Conservation (phyloP, 2,888 invertebrate genomes). For the Coelogynopora nodosa region DNA sequence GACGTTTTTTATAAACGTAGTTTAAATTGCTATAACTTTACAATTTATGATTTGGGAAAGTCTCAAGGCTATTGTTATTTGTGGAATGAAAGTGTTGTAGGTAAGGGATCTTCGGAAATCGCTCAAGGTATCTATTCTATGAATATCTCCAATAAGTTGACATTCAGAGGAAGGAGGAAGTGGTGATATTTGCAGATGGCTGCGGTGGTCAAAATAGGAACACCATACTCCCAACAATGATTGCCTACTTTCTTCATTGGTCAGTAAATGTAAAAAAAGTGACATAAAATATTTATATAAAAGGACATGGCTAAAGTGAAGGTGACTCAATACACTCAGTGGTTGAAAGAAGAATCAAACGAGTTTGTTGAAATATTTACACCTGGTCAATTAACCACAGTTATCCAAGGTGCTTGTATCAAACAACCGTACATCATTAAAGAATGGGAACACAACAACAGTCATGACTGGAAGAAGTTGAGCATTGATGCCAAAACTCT, state of each 20-base stretch:
- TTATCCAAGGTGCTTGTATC: conserved; percentile 24
- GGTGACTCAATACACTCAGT: conserved; percentile 24
- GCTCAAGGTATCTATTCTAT: background rate
- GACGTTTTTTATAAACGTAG: background rate
- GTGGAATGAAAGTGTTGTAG: background rate
- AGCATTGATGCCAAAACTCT: conserved; percentile 4
- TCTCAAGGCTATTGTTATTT: background rate
- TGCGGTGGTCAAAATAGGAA: conserved; percentile 5
- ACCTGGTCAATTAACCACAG: background rate
- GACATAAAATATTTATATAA: background rate
- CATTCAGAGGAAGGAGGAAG: background rate
- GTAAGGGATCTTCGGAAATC: background rate
- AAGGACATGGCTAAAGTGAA: conserved; percentile 8
- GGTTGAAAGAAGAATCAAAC: conserved; percentile 24
- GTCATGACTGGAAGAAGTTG: background rate
- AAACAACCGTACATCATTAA: conserved; percentile 5
- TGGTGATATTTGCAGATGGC: conserved; percentile 7
- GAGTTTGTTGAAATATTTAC: background rate
- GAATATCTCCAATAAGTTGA: background rate
- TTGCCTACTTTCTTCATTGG: conserved; percentile 13
- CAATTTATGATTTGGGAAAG: background rate
- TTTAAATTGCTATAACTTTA: background rate
- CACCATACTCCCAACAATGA: conserved; percentile 10
- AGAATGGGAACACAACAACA: conserved; percentile 13
- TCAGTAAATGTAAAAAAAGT: conserved; percentile 10